Evolutionary conservation across 2,797 vertebrate genomes (phyloP).

Genomic region (Bradypodion pumilum): DNA sequence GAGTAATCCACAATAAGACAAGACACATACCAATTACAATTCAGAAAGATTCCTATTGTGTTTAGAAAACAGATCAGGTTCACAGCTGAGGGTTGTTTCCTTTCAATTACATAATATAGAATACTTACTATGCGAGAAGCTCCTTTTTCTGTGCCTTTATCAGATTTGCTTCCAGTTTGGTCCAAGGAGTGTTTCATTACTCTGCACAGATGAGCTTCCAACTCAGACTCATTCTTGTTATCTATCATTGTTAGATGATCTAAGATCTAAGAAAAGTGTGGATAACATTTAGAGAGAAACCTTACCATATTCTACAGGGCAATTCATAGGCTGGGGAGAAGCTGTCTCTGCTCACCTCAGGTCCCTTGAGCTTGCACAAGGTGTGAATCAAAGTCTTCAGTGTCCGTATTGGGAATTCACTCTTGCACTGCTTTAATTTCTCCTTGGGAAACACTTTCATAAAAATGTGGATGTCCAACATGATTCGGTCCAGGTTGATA

Average conservation of each 20-base stretch:
- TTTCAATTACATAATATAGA: not conserved
- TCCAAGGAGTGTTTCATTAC: slow-evolving; percentile 91
- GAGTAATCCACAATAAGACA: not conserved
- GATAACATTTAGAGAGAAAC: not conserved
- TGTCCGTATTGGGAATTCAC: slow-evolving; percentile 93
- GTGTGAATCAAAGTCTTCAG: slow-evolving; percentile 94
- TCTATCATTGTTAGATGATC: slow-evolving; percentile 98
- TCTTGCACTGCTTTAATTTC: slow-evolving; percentile 95
- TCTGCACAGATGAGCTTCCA: slow-evolving; percentile 90
- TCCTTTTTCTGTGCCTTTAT: slow-evolving; percentile 91
- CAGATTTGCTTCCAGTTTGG: slow-evolving; percentile 83
- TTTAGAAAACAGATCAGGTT: not conserved
- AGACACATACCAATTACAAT: not conserved
- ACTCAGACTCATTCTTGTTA: slow-evolving; percentile 94
- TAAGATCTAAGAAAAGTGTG: slow-evolving; percentile 82
- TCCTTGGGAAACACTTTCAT: slow-evolving; percentile 98
- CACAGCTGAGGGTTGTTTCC: not conserved
- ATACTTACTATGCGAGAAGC: slow-evolving; percentile 81
- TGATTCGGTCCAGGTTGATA: slow-evolving; percentile 94
- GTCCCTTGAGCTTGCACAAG: slow-evolving; percentile 92
- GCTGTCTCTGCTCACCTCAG: slow-evolving; percentile 80
- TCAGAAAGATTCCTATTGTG: not conserved
- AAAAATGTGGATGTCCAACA: slow-evolving; percentile 95
- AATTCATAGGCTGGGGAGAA: not conserved
- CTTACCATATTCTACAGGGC: not conserved